Base-by-base conservation (phyloP, 2,113 vertebrate genomes). In the Lonchura striata region DNA sequence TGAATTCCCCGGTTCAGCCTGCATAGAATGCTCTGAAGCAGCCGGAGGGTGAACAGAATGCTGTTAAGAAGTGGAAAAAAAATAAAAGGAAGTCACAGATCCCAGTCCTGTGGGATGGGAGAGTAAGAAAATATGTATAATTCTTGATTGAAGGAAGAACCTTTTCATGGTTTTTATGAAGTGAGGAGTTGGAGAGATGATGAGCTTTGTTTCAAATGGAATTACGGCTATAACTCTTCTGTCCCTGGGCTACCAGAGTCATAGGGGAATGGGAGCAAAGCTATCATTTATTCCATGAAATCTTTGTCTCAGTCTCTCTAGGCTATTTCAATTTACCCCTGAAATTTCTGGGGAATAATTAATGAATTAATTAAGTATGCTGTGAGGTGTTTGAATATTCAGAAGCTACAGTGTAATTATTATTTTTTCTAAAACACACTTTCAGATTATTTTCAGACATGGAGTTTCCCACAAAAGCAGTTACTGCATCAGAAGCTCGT, bases 331-430 rank as follows among this genome's bases (percentile, higher is more conserved):
- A 86, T 95, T 95, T 94, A 97, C 96, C 96, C 72, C 95, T 94
- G 94, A 95, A 97, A 95, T 97, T 97, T 94, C 94, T 94, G 93
- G 95, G 95, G 95, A 96, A 95, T 97, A 97, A 97, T 97, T 97
- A 97, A 96, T 97, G 95, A 96, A 97, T 95, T 96, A 96, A 97
- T 97, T 97, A 97, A 96, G 92, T 94, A 92, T 76, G 88, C 95
- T 92, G 88, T 85, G 85, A 96, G 95, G 93, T 94, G 86, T 96
- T 97, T 97, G 97, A 96, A 97, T 97, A 96, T 97, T 95, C 94
- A 95, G 96, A 92, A 97, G 95, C 93, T 90, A 72, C 94, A 82
- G 28, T 96, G 94, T 96, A 94, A 97, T 97, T 96, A 96, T 95
- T 96, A 95, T 95, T 97, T 96, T 97, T 96, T 96, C 94, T 95